A percentile compares a stretch with the other conserved stretches of the same genome.
phyloP scores from a whole-genome alignment of 2,888 invertebrate species.

The Hypomecis atomaria region DNA sequence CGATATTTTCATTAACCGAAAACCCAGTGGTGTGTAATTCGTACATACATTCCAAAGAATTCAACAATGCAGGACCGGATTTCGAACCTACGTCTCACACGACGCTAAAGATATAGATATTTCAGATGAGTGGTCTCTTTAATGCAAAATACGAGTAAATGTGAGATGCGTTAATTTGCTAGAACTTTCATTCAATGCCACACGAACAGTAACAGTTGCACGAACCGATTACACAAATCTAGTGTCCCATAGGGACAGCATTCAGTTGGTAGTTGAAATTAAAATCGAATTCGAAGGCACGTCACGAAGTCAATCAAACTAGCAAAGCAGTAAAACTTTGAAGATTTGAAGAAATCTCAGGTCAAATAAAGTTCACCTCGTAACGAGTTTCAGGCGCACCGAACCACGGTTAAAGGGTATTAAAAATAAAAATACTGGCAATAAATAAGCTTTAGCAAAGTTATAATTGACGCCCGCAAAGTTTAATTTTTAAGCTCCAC shows the following conservation, averaged over 20 bases:
- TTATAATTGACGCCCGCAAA: conserved; percentile 36
- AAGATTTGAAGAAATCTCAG: conserved; percentile 16
- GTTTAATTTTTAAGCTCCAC: conserved; percentile 26
- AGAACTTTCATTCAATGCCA: no score
- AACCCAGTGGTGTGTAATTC: no score
- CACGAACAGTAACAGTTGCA: background rate
- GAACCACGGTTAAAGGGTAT: conserved; percentile 15
- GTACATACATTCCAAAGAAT: no score
- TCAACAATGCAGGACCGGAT: no score
- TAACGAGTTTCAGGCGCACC: conserved; percentile 18
- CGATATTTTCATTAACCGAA: no score
- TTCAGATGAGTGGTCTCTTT: no score
- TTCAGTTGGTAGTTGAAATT: background rate
- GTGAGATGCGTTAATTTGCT: no score
- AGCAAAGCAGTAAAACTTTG: conserved; percentile 16
- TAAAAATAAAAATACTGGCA: conserved; percentile 22
- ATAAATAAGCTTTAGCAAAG: conserved; percentile 31
- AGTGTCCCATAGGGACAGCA: background rate
- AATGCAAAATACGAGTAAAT: no score
- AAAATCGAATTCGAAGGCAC: conserved; percentile 1
- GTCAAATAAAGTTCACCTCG: conserved; percentile 21
- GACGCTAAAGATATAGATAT: no score
- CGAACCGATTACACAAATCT: background rate
- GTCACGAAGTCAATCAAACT: conserved; percentile 21
- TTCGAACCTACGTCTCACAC: no score